Evolutionary conservation across 2,888 invertebrate species (phyloP).

Genomic region (Nomada lathburiana): DNA sequence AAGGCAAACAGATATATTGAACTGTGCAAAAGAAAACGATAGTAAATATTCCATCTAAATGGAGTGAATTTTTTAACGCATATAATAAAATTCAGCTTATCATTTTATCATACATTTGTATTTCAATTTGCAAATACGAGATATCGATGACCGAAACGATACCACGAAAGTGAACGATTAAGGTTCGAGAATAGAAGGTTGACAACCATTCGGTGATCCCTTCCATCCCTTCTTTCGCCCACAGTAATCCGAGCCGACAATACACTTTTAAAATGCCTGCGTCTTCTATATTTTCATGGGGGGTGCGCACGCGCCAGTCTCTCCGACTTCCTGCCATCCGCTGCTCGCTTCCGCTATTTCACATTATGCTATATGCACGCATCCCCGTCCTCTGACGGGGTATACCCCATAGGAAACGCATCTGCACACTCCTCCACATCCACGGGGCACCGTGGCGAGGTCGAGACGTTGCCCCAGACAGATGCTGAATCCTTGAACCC

Average conservation of each 20-base stretch:
- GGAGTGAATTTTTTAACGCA: no score
- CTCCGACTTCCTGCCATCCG: conserved; percentile 83
- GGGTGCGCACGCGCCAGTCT: conserved; percentile 82
- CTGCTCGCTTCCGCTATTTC: conserved; percentile 81
- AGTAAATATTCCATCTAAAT: no score
- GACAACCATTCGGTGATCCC: conserved; percentile 64
- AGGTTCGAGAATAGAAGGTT: conserved; percentile 38
- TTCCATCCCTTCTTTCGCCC: conserved; percentile 54
- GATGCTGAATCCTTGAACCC: conserved; percentile 64
- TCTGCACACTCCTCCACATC: conserved; percentile 63
- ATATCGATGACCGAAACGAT: no score
- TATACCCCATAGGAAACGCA: conserved; percentile 68
- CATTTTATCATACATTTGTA: no score
- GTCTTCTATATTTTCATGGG: conserved; percentile 76
- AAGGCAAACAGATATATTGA: no score
- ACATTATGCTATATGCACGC: conserved; percentile 75
- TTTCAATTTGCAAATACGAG: no score
- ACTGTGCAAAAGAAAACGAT: no score
- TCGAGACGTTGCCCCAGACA: conserved; percentile 66
- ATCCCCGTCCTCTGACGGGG: conserved; percentile 59
- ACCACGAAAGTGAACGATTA: no score
- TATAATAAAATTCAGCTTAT: no score
- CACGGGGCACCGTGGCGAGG: conserved; percentile 36
- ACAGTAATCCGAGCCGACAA: conserved; percentile 79
- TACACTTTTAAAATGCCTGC: conserved; percentile 76